Percentiles rank a stretch among this genome's conserved stretches.
Evolutionary conservation across 2,797 vertebrate genomes (phyloP).

Genomic region (Ctenopoma multispine): DNA sequence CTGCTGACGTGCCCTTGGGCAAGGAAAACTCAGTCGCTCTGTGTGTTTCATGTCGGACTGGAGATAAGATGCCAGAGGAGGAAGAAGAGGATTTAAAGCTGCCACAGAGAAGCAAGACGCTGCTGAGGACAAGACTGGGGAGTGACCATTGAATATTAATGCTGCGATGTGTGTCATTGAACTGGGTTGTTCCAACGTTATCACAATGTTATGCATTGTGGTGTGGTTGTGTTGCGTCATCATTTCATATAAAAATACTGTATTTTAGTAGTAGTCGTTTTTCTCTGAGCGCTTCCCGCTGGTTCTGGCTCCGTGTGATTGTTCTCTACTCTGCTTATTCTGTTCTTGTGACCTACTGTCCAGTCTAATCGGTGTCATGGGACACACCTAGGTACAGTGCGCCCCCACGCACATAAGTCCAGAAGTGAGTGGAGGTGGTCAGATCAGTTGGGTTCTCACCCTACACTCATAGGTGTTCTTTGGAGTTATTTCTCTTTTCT

Average conservation of each 20-base stretch:
- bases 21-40: constrained; percentile 16
- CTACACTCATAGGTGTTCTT: no score
- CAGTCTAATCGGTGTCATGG: no score
- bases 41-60: constrained; percentile 30
- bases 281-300: no score
- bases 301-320: no score
- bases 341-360: no score
- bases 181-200: not conserved
- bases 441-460: no score
- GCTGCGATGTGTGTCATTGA: constrained; percentile 3
- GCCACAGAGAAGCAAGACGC: constrained; percentile 16
- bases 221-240: not conserved
- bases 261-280: not conserved
- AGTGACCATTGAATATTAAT: not conserved
- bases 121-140: not conserved
- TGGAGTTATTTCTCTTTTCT: no score
- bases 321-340: no score
- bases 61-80: constrained; percentile 40
- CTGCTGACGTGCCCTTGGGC: constrained; percentile 52
- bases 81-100: constrained; percentile 38
- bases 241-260: not conserved
- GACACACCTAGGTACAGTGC: no score
- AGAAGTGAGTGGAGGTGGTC: no score
- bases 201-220: not conserved
- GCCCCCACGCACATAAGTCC: no score